These are phyloP conservation scores for Epinotia bilunana DNA, from an alignment of 2,888 invertebrate species.

Conservation along the genomic window DNA sequence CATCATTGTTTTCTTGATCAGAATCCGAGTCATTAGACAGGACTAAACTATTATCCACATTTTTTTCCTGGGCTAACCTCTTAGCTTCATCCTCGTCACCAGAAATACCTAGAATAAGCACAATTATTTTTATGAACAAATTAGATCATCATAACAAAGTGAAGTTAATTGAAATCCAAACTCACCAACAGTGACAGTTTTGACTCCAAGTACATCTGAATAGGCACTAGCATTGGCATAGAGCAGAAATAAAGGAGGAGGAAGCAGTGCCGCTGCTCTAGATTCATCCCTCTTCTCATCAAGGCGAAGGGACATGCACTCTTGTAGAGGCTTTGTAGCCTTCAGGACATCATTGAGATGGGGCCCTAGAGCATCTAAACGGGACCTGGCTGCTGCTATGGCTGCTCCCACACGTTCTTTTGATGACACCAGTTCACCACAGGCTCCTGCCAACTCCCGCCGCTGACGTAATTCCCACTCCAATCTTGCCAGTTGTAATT, in stretches of 20 bases:
- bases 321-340: slow-evolving; percentile 95
- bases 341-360: slow-evolving; percentile 86
- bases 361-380: slow-evolving; percentile 92
- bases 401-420: slow-evolving; percentile 91
- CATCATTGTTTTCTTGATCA: slow-evolving; percentile 86
- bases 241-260: slow-evolving; percentile 92
- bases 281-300: slow-evolving; percentile 92
- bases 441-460: slow-evolving; percentile 90
- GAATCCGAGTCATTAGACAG: slow-evolving; percentile 88
- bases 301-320: slow-evolving; percentile 91
- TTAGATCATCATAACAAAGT: too few relatives aligned
- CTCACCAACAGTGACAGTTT: slow-evolving; percentile 75
- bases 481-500: slow-evolving; percentile 91
- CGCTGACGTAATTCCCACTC: slow-evolving; percentile 97
- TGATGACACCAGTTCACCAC: slow-evolving; percentile 89
- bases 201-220: slow-evolving; percentile 88
- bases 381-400: slow-evolving; percentile 89
- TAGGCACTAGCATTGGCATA: slow-evolving; percentile 94
- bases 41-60: slow-evolving; percentile 80
- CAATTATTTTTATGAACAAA: background rate
- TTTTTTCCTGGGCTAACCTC: slow-evolving; percentile 83
- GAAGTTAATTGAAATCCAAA: slow-evolving; percentile 37
- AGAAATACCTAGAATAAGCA: slow-evolving; percentile 75
- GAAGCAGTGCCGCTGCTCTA: slow-evolving; percentile 89
- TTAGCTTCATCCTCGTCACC: slow-evolving; percentile 89